These are phyloP conservation scores for Dexiosoma caninum DNA, from an alignment of 2,888 invertebrate species.

Conservation along the genomic window DNA sequence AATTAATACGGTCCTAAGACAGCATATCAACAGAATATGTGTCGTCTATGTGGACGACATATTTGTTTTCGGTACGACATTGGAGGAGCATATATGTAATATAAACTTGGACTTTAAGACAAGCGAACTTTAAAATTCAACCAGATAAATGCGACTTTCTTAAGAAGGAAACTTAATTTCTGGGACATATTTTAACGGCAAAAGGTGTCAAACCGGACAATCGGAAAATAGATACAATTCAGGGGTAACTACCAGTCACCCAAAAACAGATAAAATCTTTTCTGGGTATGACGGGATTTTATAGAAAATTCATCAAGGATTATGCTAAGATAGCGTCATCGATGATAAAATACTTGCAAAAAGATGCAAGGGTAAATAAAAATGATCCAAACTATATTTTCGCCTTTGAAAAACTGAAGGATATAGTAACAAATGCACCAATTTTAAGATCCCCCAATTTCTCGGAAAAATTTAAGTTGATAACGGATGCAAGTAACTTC, in stretches of 20 bases:
- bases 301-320: too few species aligned
- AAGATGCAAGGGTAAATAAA: constrained; percentile 19
- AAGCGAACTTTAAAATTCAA: neutral
- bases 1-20: neutral
- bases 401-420: constrained; percentile 57
- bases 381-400: constrained; percentile 24
- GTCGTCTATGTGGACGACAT: too few species aligned
- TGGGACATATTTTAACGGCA: too few species aligned
- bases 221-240: neutral
- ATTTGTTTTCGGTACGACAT: too few species aligned
- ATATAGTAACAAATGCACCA: neutral
- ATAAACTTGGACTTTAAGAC: neutral
- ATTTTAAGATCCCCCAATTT: neutral
- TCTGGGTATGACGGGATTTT: too few species aligned
- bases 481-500: too few species aligned
- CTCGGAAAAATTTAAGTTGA: too few species aligned
- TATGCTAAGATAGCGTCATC: neutral
- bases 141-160: neutral
- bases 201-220: too few species aligned
- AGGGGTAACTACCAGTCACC: neutral
- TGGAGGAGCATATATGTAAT: neutral
- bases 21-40: too few species aligned
- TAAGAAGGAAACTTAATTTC: too few species aligned
- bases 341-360: neutral
- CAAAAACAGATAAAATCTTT: too few species aligned